Conservation (phyloP, 2,113 vertebrate species). For the Microtus richardsoni region DNA sequence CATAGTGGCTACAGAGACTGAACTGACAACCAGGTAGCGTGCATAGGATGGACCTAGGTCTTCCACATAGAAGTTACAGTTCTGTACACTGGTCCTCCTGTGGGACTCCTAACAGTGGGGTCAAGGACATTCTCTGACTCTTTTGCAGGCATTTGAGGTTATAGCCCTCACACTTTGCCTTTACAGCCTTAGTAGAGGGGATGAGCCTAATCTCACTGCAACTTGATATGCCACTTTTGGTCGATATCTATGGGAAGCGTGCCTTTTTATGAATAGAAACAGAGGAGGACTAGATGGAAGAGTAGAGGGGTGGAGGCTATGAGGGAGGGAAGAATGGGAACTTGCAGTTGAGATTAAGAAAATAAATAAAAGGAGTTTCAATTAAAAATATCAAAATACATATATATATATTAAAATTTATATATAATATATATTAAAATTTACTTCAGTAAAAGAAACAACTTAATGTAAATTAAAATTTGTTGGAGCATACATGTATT, state of each 20-base stretch:
- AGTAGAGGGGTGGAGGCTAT: neutral
- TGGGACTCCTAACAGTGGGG: neutral
- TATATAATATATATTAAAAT: neutral
- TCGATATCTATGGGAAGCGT: neutral
- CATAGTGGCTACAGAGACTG: neutral
- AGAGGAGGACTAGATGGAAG: no score
- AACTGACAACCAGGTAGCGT: neutral
- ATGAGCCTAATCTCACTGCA: neutral
- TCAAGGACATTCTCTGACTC: neutral
- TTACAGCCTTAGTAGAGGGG: neutral
- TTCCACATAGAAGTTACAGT: neutral
- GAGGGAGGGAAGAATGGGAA: neutral
- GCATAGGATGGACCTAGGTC: neutral
- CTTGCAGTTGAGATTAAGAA: neutral
- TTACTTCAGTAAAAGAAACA: conserved; percentile 38
- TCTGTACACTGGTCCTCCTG: neutral
- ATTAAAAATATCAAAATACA: neutral
- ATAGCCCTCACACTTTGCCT: neutral
- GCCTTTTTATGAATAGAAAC: no score
- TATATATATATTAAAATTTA: neutral
- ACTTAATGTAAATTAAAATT: conserved; percentile 28
- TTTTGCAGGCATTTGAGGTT: neutral
- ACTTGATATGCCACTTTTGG: neutral
- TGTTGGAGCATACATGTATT: neutral
- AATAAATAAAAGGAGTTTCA: neutral